A percentile compares a stretch with the other conserved stretches of the same genome.
Evolutionary conservation across 2,888 invertebrate genomes (phyloP).

Genomic region (Lampropteryx suffumata): DNA sequence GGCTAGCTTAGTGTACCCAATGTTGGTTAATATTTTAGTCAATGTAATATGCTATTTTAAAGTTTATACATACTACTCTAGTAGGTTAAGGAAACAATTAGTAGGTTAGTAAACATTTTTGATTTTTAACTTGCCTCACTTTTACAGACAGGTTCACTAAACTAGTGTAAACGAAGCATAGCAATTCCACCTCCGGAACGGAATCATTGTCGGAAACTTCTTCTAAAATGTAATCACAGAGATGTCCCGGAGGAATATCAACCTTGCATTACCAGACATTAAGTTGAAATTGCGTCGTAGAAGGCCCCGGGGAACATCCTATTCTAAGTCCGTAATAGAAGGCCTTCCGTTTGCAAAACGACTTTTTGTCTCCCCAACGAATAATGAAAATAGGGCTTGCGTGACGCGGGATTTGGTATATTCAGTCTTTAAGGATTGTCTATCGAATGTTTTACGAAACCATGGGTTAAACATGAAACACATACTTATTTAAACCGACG

Average conservation of each 20-base stretch:
- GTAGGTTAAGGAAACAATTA: too few relatives aligned
- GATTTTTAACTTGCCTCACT: too few relatives aligned
- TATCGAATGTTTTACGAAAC: too few relatives aligned
- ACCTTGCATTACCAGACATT: conserved; percentile 30
- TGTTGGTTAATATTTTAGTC: too few relatives aligned
- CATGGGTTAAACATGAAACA: too few relatives aligned
- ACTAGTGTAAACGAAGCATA: conserved; percentile 12
- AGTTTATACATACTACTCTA: too few relatives aligned
- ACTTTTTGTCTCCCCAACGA: conserved; percentile 37
- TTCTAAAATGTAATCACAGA: conserved; percentile 36
- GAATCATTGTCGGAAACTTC: conserved; percentile 32
- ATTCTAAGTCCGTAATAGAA: conserved; percentile 32
- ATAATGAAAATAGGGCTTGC: conserved; percentile 37
- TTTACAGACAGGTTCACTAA: neutral
- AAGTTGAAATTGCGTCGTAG: conserved; percentile 31
- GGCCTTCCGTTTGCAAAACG: conserved; percentile 35
- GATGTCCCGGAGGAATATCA: conserved; percentile 27
- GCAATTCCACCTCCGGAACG: conserved; percentile 25
- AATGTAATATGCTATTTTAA: too few relatives aligned
- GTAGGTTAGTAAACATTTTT: too few relatives aligned
- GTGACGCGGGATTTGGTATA: conserved; percentile 13
- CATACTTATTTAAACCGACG: too few relatives aligned
- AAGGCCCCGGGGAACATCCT: conserved; percentile 28
- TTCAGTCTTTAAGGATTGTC: conserved; percentile 29
- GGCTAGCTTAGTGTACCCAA: too few relatives aligned